Evolutionary conservation across 2,797 vertebrate species (phyloP).

Genomic region (Bradypodion ventrale): DNA sequence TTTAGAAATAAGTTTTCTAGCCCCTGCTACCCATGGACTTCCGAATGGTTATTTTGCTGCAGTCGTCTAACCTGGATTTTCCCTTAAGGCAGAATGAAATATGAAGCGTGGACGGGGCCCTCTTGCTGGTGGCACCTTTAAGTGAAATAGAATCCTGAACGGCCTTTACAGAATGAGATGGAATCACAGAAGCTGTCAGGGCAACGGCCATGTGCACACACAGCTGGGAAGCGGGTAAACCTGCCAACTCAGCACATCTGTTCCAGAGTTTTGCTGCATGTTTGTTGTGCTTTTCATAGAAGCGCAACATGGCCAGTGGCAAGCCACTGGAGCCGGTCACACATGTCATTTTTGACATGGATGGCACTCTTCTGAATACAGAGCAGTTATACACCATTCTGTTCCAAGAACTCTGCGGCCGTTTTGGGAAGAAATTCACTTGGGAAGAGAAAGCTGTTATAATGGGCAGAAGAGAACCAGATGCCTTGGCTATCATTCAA

Average conservation of each 20-base stretch:
- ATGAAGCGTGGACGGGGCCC: too few relatives aligned
- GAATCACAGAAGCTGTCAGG: not conserved
- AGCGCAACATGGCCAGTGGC: not conserved
- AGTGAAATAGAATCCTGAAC: not conserved
- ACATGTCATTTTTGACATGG: conserved; percentile 34
- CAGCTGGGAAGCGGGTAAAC: too few relatives aligned
- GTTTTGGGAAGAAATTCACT: conserved; percentile 83
- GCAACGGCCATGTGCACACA: not conserved
- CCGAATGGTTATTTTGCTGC: too few relatives aligned
- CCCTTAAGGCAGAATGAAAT: too few relatives aligned
- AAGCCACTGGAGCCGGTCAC: not conserved
- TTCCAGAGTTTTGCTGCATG: too few relatives aligned
- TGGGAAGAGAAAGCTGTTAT: conserved; percentile 87
- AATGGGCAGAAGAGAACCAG: conserved; percentile 86
- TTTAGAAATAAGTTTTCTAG: too few relatives aligned
- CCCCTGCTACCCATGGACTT: too few relatives aligned
- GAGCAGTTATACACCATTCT: conserved; percentile 84
- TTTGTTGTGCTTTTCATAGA: too few relatives aligned
- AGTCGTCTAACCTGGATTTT: too few relatives aligned
- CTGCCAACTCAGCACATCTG: not conserved
- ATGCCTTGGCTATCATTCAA: conserved; percentile 76
- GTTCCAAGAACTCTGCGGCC: conserved; percentile 83
- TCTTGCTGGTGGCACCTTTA: too few relatives aligned
- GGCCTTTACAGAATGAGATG: not conserved
- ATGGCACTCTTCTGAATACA: conserved; percentile 74